A percentile compares a stretch with the other conserved stretches of the same genome.
Evolutionary conservation across 2,888 invertebrate species (phyloP).

Genomic region (Ditula angustiorana): DNA sequence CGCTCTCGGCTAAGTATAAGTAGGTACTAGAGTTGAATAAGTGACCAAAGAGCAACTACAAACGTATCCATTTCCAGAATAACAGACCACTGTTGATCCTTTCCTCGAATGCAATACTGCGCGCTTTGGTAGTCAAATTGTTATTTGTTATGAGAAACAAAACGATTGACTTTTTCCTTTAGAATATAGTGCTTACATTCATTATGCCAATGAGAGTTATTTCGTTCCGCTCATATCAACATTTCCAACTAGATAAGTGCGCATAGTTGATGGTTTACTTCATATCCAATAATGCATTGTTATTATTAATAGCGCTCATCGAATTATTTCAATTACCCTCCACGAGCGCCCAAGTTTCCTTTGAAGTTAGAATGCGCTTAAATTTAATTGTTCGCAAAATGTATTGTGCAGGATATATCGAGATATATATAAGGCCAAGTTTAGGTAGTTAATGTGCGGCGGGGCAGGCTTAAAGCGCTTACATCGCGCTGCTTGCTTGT

Average conservation of each 20-base stretch:
- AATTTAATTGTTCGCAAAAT: conserved; percentile 27
- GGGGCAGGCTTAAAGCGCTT: conserved; percentile 30
- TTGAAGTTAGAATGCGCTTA: conserved; percentile 29
- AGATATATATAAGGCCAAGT: conserved; percentile 19
- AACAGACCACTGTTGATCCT: conserved; percentile 9
- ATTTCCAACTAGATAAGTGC: background rate
- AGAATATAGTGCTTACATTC: background rate
- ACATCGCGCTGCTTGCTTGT: conserved; percentile 23
- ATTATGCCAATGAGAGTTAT: background rate
- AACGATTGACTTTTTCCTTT: background rate
- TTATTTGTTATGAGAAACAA: background rate
- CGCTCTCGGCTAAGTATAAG: too few species aligned
- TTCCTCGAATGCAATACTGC: background rate
- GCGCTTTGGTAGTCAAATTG: background rate
- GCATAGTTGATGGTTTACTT: background rate
- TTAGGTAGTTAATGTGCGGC: conserved; percentile 28
- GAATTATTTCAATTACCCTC: conserved; percentile 32
- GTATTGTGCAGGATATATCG: conserved; percentile 24
- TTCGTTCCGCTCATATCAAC: background rate
- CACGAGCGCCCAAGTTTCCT: conserved; percentile 20
- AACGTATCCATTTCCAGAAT: background rate
- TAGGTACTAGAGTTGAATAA: too few species aligned
- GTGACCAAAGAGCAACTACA: too few species aligned
- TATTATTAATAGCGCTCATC: conserved; percentile 9
- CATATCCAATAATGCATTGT: conserved; percentile 17